Evolutionary conservation across 2,888 invertebrate species (phyloP), one percentile per base, ranked within the genome.

Genomic region (Horisme vitalbata): DNA sequence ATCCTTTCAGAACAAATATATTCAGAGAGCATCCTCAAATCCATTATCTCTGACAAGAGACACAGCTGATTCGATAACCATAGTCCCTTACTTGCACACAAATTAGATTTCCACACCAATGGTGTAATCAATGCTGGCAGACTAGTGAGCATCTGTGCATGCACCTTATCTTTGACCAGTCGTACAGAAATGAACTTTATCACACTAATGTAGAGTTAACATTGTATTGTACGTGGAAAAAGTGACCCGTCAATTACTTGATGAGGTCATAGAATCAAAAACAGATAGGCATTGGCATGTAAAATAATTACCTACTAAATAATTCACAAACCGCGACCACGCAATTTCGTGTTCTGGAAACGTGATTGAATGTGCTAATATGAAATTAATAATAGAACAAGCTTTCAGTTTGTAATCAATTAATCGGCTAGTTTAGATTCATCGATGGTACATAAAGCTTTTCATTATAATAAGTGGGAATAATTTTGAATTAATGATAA

Each of bases 101-200:
- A 83, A 86, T 86, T 82, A 79, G 79, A 83, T 85, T 83, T 72
- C 73, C 74, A 79, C 77, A 78, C 77, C 59, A 69, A 71, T 67
- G 74, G 63, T 72, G 77, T 83, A 85, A 87, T 83, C 83, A 86
- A 79, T 71, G 68, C 70, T 76, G 85, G 83, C 83, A 79, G 70
- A 79, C 74, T 65, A 71, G 65, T 77, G 78, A 79, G 77, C 87
- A 87, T 84, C 86, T 86, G 87, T 63, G 79, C 52, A 34, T 14
- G 61, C 55, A 55, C 55, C 60, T 59, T 55, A 54, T 53, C 37
- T 39, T 36, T 15, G 23, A 35, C 23, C 6, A n/a, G 24, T 44
- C 34, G 72, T 57, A 65, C 36, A n/a, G n/a, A n/a, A n/a, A n/a
- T 60, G 53, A 52, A 62, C 70, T 52, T 54, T 77, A 71, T 41